Evolutionary conservation across 1,140 invertebrate species (phyloP).

Genomic region (Palaemon carinicauda): DNA sequence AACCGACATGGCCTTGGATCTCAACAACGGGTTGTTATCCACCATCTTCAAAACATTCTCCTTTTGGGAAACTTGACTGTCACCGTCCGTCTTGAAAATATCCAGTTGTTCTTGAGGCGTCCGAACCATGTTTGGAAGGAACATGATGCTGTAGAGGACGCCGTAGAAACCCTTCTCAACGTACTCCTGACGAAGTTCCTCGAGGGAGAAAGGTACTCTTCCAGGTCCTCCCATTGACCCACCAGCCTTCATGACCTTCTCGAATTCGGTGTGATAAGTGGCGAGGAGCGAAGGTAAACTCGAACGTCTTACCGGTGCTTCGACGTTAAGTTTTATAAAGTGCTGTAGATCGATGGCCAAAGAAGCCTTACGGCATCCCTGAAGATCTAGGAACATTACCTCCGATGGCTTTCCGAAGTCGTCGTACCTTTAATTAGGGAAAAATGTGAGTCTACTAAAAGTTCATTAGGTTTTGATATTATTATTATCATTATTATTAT

Average conservation of each 20-base stretch:
- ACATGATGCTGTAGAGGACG: slow-evolving; percentile 16
- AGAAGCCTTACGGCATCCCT: neutral
- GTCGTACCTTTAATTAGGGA: neutral
- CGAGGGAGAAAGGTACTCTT: neutral
- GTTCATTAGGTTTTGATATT: no score
- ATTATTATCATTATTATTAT: no score
- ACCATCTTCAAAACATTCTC: slow-evolving; percentile 12
- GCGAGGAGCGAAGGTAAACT: neutral
- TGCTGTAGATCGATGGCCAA: slow-evolving; percentile 3
- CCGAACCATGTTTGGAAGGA: neutral
- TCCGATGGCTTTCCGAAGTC: neutral
- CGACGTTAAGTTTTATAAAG: slow-evolving; percentile 18
- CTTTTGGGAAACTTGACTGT: neutral
- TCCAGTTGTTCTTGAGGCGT: neutral
- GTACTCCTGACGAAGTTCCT: slow-evolving; percentile 16
- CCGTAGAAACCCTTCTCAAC: slow-evolving; percentile 17
- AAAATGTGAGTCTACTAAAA: neutral
- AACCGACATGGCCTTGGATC: neutral
- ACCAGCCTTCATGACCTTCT: neutral
- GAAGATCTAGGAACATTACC: slow-evolving; percentile 18
- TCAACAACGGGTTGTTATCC: slow-evolving; percentile 9
- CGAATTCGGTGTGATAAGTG: slow-evolving; percentile 7
- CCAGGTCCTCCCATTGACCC: no score
- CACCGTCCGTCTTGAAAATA: neutral
- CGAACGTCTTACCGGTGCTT: neutral